A percentile compares a stretch with the other conserved stretches of the same genome.
These are phyloP conservation scores for Cremastobaeus sp. DNA, from an alignment of 2,888 invertebrate genomes.

Conservation along the genomic window DNA sequence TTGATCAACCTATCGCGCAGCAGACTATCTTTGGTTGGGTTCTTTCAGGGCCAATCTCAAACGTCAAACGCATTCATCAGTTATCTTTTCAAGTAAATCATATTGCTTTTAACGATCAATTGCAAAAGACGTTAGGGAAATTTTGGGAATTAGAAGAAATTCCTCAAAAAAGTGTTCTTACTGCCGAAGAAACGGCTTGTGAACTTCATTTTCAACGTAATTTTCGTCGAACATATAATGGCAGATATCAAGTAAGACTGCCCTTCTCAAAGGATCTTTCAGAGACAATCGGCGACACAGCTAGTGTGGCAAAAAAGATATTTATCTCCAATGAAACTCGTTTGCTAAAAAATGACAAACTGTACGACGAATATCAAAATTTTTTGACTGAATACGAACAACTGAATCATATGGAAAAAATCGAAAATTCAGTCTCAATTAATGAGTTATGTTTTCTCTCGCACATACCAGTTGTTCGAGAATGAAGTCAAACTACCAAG, in stretches of 20 bases:
- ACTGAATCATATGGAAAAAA: neutral
- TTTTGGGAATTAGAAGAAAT: conserved; percentile 4
- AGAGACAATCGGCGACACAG: neutral
- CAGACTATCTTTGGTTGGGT: too few species aligned
- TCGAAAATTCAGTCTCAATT: neutral
- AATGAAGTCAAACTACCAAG: conserved; percentile 36
- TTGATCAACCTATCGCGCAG: neutral
- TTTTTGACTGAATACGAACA: neutral
- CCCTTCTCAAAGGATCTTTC: neutral
- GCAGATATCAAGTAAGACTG: conserved; percentile 1
- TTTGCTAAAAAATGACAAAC: neutral
- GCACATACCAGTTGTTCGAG: conserved; percentile 39
- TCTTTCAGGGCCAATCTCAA: too few species aligned
- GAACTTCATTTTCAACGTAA: neutral
- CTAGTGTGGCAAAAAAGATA: neutral
- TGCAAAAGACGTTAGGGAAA: neutral
- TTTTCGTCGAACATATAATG: neutral
- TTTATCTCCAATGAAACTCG: neutral
- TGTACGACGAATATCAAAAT: neutral
- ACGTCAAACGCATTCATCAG: neutral
- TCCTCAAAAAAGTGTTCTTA: neutral
- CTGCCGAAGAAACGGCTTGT: neutral
- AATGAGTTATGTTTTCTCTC: conserved; percentile 15
- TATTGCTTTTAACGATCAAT: neutral
- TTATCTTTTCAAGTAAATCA: too few species aligned